Evolutionary conservation across 2,113 vertebrate species (phyloP).

Genomic region (Riparia riparia): DNA sequence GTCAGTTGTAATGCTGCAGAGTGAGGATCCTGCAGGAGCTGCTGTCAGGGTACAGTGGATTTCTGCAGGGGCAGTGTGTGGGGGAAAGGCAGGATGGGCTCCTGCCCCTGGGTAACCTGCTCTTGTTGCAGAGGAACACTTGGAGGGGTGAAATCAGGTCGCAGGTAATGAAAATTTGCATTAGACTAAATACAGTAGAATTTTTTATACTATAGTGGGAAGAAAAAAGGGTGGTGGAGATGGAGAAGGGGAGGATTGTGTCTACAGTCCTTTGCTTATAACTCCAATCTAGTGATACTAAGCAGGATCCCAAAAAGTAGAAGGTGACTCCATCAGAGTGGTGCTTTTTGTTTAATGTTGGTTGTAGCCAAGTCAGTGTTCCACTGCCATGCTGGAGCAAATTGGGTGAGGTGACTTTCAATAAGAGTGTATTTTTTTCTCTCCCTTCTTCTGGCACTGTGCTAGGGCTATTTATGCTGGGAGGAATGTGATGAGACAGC

Average conservation of each 20-base stretch:
- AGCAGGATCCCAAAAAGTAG: background rate
- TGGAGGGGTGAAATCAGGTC: rapidly evolving
- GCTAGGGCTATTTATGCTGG: background rate
- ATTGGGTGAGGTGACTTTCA: background rate
- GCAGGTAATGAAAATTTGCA: background rate
- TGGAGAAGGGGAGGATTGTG: background rate
- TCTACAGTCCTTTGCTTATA: background rate
- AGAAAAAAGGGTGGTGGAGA: background rate
- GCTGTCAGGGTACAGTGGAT: background rate
- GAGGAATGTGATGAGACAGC: background rate
- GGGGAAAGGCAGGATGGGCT: background rate
- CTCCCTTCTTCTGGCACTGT: background rate
- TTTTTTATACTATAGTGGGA: background rate
- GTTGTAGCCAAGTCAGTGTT: background rate
- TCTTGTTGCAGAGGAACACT: background rate
- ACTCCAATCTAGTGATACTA: background rate
- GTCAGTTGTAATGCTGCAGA: background rate
- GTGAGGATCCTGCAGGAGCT: background rate
- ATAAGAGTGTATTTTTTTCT: background rate
- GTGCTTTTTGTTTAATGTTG: background rate
- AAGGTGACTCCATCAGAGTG: background rate
- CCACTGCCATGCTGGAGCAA: background rate
- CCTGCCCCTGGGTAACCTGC: background rate
- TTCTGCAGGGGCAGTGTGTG: background rate
- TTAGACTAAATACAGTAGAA: background rate